Evolutionary conservation across 2,888 invertebrate genomes (phyloP), one percentile per base, ranked within the genome.

Genomic region (Eueremaeus valkanovi): DNA sequence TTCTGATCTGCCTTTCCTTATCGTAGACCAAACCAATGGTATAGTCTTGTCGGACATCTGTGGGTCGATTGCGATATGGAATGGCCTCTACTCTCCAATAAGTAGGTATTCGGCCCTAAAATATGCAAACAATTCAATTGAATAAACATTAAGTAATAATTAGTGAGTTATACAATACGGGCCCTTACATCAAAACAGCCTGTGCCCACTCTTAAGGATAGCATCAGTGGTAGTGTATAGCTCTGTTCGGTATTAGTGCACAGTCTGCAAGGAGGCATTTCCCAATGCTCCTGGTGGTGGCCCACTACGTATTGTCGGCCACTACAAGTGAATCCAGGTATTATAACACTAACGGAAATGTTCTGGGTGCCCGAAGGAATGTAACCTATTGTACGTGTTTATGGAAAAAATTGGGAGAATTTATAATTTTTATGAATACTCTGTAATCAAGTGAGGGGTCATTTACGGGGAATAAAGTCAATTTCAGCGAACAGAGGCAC

Each of bases 71-170:
- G 13, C 8, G 8, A 6, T 9, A 36, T 27, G 36, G 55, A 55
- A 75, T 49, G 51, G 75, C 75, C 58, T 75, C 75, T 21, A 75
- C 55, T n/a, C 72, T 75, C 75, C 75, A 75, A 36, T 70, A 42
- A n/a, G 75, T 72, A 5, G 72, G 75, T n/a, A 75, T 70, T 13
- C 75, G 72, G 6, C 75, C 75, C 68, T 68, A 24, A 68, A 36
- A 8, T 8, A 29, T 42, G 13, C 42, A 42, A 42, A 42, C 13
- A 11, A 42, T 11, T 11, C 8, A 6, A 29, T 61, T 18, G 21
- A 16, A 29, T 29, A 58, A 58, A 11, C 27, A 58, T 5, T 24
- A 58, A 21, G 5, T 9, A 42, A 8, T 42, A 42, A 42, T 42
- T 13, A 42, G 9, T 42, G 9, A 42, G 42, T 42, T 42, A 42